Base-by-base conservation (phyloP, 2,797 vertebrate genomes). In the Brachymystax lenok region DNA sequence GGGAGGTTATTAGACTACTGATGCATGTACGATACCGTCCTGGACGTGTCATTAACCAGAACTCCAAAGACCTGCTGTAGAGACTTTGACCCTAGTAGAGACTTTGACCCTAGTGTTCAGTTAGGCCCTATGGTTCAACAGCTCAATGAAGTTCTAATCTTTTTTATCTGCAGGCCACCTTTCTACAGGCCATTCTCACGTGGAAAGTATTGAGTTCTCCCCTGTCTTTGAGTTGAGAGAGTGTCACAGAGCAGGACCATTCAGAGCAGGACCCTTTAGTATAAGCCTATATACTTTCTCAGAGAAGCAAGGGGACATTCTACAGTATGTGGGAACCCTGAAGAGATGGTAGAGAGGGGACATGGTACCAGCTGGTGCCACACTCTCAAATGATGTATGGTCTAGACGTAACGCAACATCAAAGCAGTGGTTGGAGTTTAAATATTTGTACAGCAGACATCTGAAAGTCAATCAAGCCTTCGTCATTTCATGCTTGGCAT, bases 391-490 rank as follows among this genome's bases (percentile, higher is more conserved):
- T 13, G 3, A 4, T 27, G 21, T 6, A 66, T 14, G 63, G 63
- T 66, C 13, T 13, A 13, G 24, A 27, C 6, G 13, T 66, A 21
- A 66, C 35, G 35, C 61, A 28, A 64, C 33, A 74, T 74, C n/a
- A 74, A 74, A 46, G 73, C 21, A 61, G 64, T 28, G 24, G 27
- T 67, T 30, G 27, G 27, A 27, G 46, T 50, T 50, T 46, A 17
- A 40, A 33, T 13, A 33, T 76, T 78, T 74, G 69, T 64, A 21
- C 35, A 28, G 28, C 56, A 69, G 68, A 54, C 69, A 56, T 69
- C 69, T 61, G 24, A 78, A 56, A 69, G 30, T 74, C 59, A 66
- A 27, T 76, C 69, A 40, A 64, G 35, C 30, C 35, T 50, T 66
- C 27, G 50, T 50, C 67, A 30, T 63, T 52, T 10, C 30, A 33